A percentile compares a stretch with the other conserved stretches of the same genome.
These are phyloP conservation scores for Erannis defoliaria DNA, from an alignment of 2,888 invertebrate species.

Conservation along the genomic window DNA sequence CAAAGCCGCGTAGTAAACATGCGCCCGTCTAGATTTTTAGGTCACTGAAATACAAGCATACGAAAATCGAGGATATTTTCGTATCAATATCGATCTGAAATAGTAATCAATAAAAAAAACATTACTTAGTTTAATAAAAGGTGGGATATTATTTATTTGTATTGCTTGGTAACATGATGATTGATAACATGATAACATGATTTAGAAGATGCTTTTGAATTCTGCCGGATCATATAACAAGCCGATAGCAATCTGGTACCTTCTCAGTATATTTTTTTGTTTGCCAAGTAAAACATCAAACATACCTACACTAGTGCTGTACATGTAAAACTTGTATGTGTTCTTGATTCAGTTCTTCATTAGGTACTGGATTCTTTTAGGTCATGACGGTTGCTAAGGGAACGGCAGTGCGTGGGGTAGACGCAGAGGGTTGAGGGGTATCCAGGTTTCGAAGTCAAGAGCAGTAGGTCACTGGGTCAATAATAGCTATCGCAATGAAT, in stretches of 20 bases:
- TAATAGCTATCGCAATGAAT: slow-evolving; percentile 47
- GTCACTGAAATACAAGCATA: background rate
- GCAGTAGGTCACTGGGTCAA: slow-evolving; percentile 83
- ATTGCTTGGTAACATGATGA: no score
- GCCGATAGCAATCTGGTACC: no score
- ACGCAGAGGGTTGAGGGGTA: slow-evolving; percentile 50
- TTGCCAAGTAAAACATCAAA: no score
- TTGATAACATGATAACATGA: no score
- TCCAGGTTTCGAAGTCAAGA: slow-evolving; percentile 78
- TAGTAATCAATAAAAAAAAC: no score
- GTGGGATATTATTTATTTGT: no score
- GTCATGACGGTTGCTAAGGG: slow-evolving; percentile 20
- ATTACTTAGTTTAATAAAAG: no score
- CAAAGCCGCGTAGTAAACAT: slow-evolving; percentile 21
- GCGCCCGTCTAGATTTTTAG: slow-evolving; percentile 19
- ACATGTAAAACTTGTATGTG: background rate
- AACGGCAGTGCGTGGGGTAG: slow-evolving; percentile 27
- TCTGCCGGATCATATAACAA: no score
- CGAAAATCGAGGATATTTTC: background rate
- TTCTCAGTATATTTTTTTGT: no score
- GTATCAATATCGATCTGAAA: no score
- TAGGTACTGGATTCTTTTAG: no score
- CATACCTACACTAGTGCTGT: background rate
- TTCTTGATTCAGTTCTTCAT: background rate
- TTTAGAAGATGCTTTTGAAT: no score